Evolutionary conservation across 2,113 vertebrate genomes (phyloP).

Genomic region (Ellobius talpinus): DNA sequence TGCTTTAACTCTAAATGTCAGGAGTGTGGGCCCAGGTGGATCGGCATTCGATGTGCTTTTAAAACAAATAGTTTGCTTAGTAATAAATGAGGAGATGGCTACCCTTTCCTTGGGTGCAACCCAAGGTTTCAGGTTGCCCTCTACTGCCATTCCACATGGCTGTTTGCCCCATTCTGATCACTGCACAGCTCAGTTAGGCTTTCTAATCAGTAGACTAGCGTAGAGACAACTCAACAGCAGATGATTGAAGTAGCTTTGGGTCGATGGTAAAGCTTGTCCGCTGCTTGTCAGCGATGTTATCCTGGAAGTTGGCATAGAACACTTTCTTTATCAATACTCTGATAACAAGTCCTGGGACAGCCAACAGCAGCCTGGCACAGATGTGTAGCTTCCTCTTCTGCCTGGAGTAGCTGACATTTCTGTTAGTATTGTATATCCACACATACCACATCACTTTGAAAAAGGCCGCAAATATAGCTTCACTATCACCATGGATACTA

Average conservation of each 20-base stretch:
- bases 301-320: constrained; percentile 84
- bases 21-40: constrained; percentile 68
- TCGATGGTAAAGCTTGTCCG: constrained; percentile 85
- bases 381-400: constrained; percentile 81
- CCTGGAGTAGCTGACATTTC: constrained; percentile 76
- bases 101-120: constrained; percentile 35
- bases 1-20: constrained; percentile 77
- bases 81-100: constrained; percentile 67
- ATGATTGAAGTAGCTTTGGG: constrained; percentile 83
- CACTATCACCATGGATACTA: constrained; percentile 51
- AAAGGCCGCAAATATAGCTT: constrained; percentile 69
- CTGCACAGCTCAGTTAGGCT: neutral
- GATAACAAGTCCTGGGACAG: constrained; percentile 88
- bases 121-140: constrained; percentile 48
- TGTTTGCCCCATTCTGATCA: neutral
- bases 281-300: constrained; percentile 83
- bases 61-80: constrained; percentile 76
- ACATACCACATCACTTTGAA: constrained; percentile 33
- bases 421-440: constrained; percentile 69
- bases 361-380: constrained; percentile 81
- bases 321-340: constrained; percentile 86
- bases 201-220: constrained; percentile 64
- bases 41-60: constrained; percentile 72
- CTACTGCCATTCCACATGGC: neutral
- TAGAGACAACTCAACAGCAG: constrained; percentile 69